Base-by-base conservation (phyloP, 1,140 invertebrate species). In the Caenorhabditis remanei region DNA sequence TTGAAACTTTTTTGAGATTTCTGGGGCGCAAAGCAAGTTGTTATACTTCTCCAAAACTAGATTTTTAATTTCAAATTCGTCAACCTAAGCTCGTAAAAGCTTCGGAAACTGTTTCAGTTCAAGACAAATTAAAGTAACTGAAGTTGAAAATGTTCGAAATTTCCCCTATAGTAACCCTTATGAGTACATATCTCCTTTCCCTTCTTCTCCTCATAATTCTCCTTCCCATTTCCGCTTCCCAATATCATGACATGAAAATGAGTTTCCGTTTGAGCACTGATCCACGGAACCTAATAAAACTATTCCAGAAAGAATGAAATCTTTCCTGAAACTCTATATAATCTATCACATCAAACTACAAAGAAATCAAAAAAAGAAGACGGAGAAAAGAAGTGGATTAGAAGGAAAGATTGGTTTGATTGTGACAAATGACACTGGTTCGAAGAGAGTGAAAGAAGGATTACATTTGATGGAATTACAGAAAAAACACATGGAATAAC, bases 401-500 rank as follows among this genome's bases (percentile, higher is more conserved):
- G n/a, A 75, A 48, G 21, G 43, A 75, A 46, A 46, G 67, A 75
- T 75, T 46, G 67, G 67, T 32, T 75, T 75, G 67, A 75, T 75
- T 75, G 67, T 75, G 67, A 75, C 67, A 75, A 75, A 75, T 75
- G 67, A 46, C 41, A 48, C 13, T 75, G 41, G 50, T 53, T 53
- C 13, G 50, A 11, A 53, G 46, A 48, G 5, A 19, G 6, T 21
- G 41, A n/a, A 75, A n/a, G 32, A 40, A 41, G 63, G 67, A 75
- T 75, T 75, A 75, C 41, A 75, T 48, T 75, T 46, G 67, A 75
- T 75, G 67, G 67, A 75, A 75, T 75, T 43, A 40, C 40, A 32
- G 19, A 19, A n/a, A 48, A 75, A 41, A 65, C 32, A 32, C 9
- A 65, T 32, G 32, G 61, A 65, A n/a, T n/a, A 21, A n/a, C 16